These are phyloP conservation scores for Drosophila aff. DNA, from an alignment of 1,140 invertebrate species.

Conservation along the genomic window DNA sequence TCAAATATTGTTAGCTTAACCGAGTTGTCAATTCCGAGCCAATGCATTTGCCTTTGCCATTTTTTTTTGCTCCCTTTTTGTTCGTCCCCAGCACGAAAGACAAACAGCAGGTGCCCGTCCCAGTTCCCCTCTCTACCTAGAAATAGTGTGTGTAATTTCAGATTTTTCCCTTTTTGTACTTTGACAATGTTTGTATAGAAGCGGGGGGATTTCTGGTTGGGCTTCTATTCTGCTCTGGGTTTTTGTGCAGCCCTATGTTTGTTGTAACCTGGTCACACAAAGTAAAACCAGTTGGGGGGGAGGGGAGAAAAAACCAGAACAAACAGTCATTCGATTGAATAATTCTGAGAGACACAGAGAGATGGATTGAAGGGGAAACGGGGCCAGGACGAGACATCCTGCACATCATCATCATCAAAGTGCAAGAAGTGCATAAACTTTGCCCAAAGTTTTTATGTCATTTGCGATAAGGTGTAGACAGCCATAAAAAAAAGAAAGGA, in stretches of 20 bases:
- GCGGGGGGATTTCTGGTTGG: slow-evolving; percentile 38
- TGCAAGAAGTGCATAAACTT: slow-evolving; percentile 69
- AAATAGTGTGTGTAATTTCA: slow-evolving; percentile 67
- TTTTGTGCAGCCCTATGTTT: slow-evolving; percentile 41
- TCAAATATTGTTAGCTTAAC: slow-evolving; percentile 79
- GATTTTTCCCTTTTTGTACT: slow-evolving; percentile 50
- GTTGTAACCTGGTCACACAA: slow-evolving; percentile 68
- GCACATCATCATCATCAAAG: slow-evolving; percentile 53
- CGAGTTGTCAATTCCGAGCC: slow-evolving; percentile 76
- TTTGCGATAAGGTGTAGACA: slow-evolving; percentile 45
- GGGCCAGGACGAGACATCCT: slow-evolving; percentile 27
- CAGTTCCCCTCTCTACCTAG: not conserved
- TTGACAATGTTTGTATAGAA: slow-evolving; percentile 66
- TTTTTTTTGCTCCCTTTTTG: slow-evolving; percentile 13
- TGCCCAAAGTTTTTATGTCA: slow-evolving; percentile 52
- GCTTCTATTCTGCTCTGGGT: slow-evolving; percentile 31
- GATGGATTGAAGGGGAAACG: not conserved
- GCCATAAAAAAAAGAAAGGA: slow-evolving; percentile 13
- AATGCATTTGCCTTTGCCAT: slow-evolving; percentile 57
- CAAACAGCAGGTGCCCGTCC: slow-evolving; percentile 54
- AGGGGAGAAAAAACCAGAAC: slow-evolving; percentile 52
- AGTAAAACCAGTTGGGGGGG: slow-evolving; percentile 44
- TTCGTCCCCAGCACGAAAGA: slow-evolving; percentile 50
- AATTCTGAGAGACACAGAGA: slow-evolving; percentile 40
- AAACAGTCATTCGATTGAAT: slow-evolving; percentile 78